Conservation (phyloP, 2,888 invertebrate genomes). For the Ptychoptera contaminata region DNA sequence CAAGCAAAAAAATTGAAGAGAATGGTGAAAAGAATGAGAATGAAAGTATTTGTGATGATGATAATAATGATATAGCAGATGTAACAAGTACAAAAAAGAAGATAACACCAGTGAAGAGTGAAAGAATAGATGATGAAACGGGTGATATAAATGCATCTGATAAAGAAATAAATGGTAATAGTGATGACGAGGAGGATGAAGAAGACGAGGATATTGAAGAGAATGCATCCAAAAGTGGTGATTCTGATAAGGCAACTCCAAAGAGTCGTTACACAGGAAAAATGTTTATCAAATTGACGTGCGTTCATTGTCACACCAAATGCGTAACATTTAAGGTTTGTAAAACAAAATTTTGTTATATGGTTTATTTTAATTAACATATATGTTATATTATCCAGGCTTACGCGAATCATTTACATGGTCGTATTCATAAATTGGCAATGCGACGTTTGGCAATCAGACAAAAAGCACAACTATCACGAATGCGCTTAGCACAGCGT, state of each 20-base stretch:
- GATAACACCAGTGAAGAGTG: not conserved
- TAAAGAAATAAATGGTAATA: slow-evolving; percentile 6
- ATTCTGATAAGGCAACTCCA: slow-evolving; percentile 12
- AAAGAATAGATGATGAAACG: not conserved
- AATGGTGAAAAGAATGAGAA: not conserved
- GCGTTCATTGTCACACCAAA: slow-evolving; percentile 62
- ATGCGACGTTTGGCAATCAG: slow-evolving; percentile 60
- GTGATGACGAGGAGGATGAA: slow-evolving; percentile 12
- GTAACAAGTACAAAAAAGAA: not conserved
- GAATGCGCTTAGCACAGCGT: slow-evolving; percentile 66
- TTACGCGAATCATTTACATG: slow-evolving; percentile 57
- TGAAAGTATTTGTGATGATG: slow-evolving; percentile 12
- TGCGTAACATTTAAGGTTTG: slow-evolving; percentile 55
- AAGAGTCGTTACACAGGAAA: slow-evolving; percentile 11
- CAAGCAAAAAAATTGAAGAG: slow-evolving; percentile 3
- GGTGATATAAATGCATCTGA: not conserved
- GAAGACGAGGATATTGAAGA: slow-evolving; percentile 10
- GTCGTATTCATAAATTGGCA: slow-evolving; percentile 51
- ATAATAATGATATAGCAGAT: slow-evolving; percentile 10
- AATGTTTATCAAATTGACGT: slow-evolving; percentile 51
- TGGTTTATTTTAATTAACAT: not conserved
- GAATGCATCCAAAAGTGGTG: slow-evolving; percentile 17
- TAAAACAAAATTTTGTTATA: not conserved
- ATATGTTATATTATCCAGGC: slow-evolving; percentile 31
- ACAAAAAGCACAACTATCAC: slow-evolving; percentile 55